Percentiles rank a stretch among this genome's conserved stretches.
These are phyloP conservation scores for Saimiri boliviensis DNA, from an alignment of 2,113 vertebrate species.

Conservation along the genomic window DNA sequence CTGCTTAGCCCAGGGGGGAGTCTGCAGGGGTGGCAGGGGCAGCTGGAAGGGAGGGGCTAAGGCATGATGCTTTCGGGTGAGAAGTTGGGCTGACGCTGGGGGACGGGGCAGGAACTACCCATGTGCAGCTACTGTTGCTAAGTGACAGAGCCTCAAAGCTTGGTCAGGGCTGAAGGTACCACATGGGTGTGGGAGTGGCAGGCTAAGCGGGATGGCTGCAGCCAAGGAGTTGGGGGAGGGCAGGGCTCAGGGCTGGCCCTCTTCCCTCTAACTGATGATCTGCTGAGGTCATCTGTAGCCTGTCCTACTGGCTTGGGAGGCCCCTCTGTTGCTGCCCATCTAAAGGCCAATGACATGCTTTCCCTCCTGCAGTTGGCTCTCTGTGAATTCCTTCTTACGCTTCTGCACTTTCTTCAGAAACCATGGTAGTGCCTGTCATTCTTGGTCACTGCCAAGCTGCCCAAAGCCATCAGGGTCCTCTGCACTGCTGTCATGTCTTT, in stretches of 20 bases:
- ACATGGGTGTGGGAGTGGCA: not conserved
- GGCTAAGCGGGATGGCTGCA: constrained; percentile 25
- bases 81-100: not conserved
- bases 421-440: constrained; percentile 91
- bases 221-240: constrained; percentile 19
- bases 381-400: too few relatives aligned
- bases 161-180: constrained; percentile 23
- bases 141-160: not conserved
- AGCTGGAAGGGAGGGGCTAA: not conserved
- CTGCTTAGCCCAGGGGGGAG: not conserved
- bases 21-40: not conserved
- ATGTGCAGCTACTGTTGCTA: constrained; percentile 55
- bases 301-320: constrained; percentile 95
- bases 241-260: not conserved
- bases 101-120: not conserved
- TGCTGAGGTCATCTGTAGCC: constrained; percentile 94
- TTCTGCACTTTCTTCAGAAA: too few relatives aligned
- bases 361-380: constrained; percentile 88
- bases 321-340: constrained; percentile 97
- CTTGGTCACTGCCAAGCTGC: constrained; percentile 96
- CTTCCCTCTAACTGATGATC: constrained; percentile 87
- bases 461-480: constrained; percentile 95
- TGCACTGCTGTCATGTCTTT: constrained; percentile 97
- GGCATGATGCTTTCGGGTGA: constrained; percentile 39
- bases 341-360: constrained; percentile 96